A percentile compares a stretch with the other conserved stretches of the same genome.
Evolutionary conservation across 2,888 invertebrate genomes (phyloP).

Genomic region (Gari tellinella): DNA sequence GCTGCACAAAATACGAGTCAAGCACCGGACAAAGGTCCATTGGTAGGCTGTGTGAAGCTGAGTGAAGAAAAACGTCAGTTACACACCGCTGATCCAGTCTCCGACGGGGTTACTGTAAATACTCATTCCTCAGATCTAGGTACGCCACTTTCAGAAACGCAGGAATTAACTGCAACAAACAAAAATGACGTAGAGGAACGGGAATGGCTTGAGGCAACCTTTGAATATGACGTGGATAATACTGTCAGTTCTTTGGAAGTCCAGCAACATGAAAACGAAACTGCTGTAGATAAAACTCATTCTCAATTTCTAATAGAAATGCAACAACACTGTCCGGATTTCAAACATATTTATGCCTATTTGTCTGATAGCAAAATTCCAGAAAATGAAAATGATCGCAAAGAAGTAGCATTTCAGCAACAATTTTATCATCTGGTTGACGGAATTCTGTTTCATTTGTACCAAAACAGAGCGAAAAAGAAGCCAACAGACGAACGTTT

Average conservation of each 20-base stretch:
- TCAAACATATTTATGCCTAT: slow-evolving; percentile 25
- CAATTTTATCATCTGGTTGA: slow-evolving; percentile 20
- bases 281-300: not conserved
- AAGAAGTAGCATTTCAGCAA: slow-evolving; percentile 4
- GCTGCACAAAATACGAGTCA: not conserved
- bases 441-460: slow-evolving; percentile 20
- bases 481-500: slow-evolving; percentile 16
- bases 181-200: not conserved
- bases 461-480: slow-evolving; percentile 17
- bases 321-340: slow-evolving; percentile 17
- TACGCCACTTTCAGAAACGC: too few species aligned
- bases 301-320: slow-evolving; percentile 7
- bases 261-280: not conserved
- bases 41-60: not conserved
- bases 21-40: not conserved
- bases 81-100: not conserved
- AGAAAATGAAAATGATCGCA: slow-evolving; percentile 7
- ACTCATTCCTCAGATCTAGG: too few species aligned
- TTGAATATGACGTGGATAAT: slow-evolving; percentile 8
- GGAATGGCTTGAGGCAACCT: slow-evolving; percentile 18
- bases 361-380: slow-evolving; percentile 6
- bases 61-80: not conserved
- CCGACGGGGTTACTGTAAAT: not conserved
- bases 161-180: too few species aligned
- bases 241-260: slow-evolving; percentile 14